Evolutionary conservation across 2,113 vertebrate genomes (phyloP), one percentile per base, ranked within the genome.

Genomic region (Calypte anna): DNA sequence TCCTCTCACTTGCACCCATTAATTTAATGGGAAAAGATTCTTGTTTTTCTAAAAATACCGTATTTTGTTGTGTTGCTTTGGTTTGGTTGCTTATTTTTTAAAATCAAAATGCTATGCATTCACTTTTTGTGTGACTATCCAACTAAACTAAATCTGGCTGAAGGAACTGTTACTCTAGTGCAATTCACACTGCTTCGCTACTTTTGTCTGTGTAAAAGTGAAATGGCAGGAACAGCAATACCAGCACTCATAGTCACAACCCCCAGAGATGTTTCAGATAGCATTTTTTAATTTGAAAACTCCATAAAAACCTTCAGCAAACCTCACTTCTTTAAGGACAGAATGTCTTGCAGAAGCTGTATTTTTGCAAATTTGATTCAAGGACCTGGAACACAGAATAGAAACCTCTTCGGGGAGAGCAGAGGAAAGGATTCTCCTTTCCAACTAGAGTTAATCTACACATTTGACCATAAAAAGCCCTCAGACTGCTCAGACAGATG

Each of bases 401-500:
- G 23, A 81, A 36, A 75, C 18, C 5, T 48, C 57, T 63, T 33
- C 30, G 25, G 15, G 14, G 44, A 83, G 20, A 59, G 38, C 23
- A 69, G 7, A 67, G 18, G 8, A 54, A 79, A 36, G 19, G 12
- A 58, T 75, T 70, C 24, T 92, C 12, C 17, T 70, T 50, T 81
- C 63, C 11, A 19, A 31, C 48, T 9, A 48, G 6, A 3, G 5
- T 55, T 58, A 46, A 64, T 43, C 28, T 68, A 54, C 16, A n/a
- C 4, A 25, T 75, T 40, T 70, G 8, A 54, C 8, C 3, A 54
- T 51, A 95, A 63, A 80, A 73, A 23, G 7, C 2, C 14, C 15
- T 10, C 0, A 0, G 0, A 36, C 25, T 38, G 20, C n/a, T 51
- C 51, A 22, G 4, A 36, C 16, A 6, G 6, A 48, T 51, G 15